Evolutionary conservation across 2,888 invertebrate genomes (phyloP).

Genomic region (Argyra leucocephala): DNA sequence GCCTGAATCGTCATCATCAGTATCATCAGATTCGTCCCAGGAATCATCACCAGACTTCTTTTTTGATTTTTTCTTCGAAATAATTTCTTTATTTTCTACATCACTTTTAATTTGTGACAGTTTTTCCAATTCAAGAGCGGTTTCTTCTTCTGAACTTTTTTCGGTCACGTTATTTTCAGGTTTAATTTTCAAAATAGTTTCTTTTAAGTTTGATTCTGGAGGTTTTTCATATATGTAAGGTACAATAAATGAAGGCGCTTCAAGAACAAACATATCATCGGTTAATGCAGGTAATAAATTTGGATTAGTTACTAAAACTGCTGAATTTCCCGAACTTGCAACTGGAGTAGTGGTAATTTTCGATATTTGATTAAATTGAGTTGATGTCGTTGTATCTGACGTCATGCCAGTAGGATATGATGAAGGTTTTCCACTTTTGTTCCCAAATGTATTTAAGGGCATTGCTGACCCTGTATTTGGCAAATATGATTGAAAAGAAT

Average conservation of each 20-base stretch:
- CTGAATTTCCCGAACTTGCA: constrained; percentile 29
- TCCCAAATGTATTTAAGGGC: constrained; percentile 23
- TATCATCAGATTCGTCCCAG: constrained; percentile 49
- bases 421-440: constrained; percentile 19
- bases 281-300: constrained; percentile 72
- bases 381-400: constrained; percentile 39
- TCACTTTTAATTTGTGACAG: constrained; percentile 29
- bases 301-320: constrained; percentile 45
- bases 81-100: constrained; percentile 28
- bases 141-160: neutral
- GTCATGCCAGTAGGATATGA: constrained; percentile 45
- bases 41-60: constrained; percentile 48
- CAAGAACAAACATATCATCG: constrained; percentile 86
- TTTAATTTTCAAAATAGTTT: constrained; percentile 55
- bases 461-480: constrained; percentile 8
- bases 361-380: constrained; percentile 31
- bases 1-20: constrained; percentile 46
- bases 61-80: constrained; percentile 38
- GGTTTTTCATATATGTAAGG: constrained; percentile 90
- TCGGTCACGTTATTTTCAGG: constrained; percentile 49
- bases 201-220: constrained; percentile 65
- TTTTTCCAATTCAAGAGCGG: constrained; percentile 33
- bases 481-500: neutral
- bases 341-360: constrained; percentile 35
- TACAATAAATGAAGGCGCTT: constrained; percentile 86